Evolutionary conservation across 2,113 vertebrate species (phyloP).

Genomic region (Diadophis punctatus): DNA sequence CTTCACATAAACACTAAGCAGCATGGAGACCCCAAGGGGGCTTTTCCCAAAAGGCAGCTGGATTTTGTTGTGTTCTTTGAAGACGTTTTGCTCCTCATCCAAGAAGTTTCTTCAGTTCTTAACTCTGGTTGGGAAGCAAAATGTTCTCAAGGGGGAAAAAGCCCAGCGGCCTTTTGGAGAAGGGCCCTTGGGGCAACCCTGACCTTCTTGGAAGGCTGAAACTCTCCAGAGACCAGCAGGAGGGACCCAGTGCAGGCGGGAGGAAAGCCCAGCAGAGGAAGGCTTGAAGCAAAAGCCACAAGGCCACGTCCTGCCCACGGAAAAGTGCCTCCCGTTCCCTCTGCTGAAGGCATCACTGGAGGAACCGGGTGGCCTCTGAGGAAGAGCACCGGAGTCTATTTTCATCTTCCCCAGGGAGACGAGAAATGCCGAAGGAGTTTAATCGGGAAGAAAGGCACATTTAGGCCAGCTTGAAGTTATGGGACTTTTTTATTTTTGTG

Average conservation of each 20-base stretch:
- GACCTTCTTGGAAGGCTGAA: neutral
- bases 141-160: neutral
- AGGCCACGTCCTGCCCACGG: neutral
- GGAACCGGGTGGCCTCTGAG: fast-evolving
- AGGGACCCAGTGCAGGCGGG: neutral
- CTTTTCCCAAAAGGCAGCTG: too few relatives aligned
- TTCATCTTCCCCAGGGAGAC: neutral
- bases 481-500: conserved; percentile 61
- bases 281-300: neutral
- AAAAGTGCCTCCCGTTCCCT: too few relatives aligned
- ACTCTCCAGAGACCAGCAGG: neutral
- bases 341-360: neutral
- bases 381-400: neutral
- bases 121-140: neutral
- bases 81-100: neutral
- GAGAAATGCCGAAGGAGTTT: too few relatives aligned
- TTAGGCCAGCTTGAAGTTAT: conserved; percentile 50
- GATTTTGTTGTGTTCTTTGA: neutral
- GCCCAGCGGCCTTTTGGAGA: neutral
- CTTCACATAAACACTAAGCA: neutral
- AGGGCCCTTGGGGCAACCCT: neutral
- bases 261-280: neutral
- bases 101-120: neutral
- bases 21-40: neutral
- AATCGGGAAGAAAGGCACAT: neutral